phyloP scores from a whole-genome alignment of 1,140 invertebrate species.

The Drosophila sturtevanti region DNA sequence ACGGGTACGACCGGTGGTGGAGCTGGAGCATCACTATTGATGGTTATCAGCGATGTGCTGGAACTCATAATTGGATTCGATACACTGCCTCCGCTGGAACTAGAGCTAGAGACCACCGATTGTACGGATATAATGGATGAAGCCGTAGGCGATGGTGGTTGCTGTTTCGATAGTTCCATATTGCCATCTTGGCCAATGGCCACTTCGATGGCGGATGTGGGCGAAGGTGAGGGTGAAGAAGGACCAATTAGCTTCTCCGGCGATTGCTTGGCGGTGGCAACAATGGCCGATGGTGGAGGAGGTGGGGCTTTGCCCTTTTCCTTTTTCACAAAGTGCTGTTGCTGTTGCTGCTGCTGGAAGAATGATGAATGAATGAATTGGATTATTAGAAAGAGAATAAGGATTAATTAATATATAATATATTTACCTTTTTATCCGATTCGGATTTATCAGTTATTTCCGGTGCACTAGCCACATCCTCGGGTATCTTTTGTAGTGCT shows the following conservation, averaged over 20 bases:
- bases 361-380: too few species aligned
- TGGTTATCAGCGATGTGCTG: slow-evolving; percentile 77
- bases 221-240: slow-evolving; percentile 20
- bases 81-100: slow-evolving; percentile 50
- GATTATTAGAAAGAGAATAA: neutral
- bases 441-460: slow-evolving; percentile 55
- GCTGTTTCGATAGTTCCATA: slow-evolving; percentile 54
- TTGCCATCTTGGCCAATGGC: slow-evolving; percentile 62
- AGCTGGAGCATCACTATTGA: slow-evolving; percentile 72
- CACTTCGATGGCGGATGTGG: slow-evolving; percentile 77
- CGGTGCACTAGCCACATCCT: slow-evolving; percentile 41
- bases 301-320: slow-evolving; percentile 89
- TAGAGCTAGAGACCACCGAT: slow-evolving; percentile 57
- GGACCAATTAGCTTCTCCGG: slow-evolving; percentile 30
- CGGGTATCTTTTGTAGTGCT: slow-evolving; percentile 52
- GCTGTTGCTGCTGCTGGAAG: slow-evolving; percentile 10
- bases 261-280: slow-evolving; percentile 37
- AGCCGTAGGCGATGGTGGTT: slow-evolving; percentile 84
- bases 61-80: slow-evolving; percentile 63
- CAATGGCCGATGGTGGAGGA: slow-evolving; percentile 83
- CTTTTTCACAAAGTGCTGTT: slow-evolving; percentile 84
- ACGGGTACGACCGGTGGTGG: slow-evolving; percentile 14
- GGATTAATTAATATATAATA: neutral
- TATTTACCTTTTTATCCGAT: slow-evolving; percentile 60
- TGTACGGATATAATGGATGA: slow-evolving; percentile 79